Conservation (phyloP, 2,888 invertebrate species). For the Caenorhabditis macrosperma region DNA sequence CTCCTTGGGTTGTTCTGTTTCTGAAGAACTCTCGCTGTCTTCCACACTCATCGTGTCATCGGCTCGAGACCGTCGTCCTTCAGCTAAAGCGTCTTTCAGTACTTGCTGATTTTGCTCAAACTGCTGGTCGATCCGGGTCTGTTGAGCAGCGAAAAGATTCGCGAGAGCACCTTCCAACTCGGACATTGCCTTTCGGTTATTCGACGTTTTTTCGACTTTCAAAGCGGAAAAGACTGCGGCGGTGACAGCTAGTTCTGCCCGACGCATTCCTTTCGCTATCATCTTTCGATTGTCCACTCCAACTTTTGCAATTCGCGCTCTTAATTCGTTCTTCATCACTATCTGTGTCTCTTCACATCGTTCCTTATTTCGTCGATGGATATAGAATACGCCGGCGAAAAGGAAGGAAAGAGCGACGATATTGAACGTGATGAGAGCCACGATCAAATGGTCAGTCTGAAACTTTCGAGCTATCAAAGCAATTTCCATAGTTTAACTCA, state of each 20-base stretch:
- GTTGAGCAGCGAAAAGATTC: constrained; percentile 53
- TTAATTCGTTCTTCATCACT: constrained; percentile 24
- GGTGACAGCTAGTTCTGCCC: constrained; percentile 55
- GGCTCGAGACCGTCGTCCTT: constrained; percentile 15
- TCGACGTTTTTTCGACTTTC: constrained; percentile 45
- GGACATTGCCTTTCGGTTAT: constrained; percentile 30
- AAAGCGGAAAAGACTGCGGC: constrained; percentile 47
- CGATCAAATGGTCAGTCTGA: constrained; percentile 58
- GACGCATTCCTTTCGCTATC: constrained; percentile 51
- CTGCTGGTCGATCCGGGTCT: constrained; percentile 46
- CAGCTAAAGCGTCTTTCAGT: constrained; percentile 31
- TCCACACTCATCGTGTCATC: constrained; percentile 54
- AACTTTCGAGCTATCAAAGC: neutral
- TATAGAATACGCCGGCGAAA: constrained; percentile 39
- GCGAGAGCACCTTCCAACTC: constrained; percentile 45
- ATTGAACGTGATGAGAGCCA: constrained; percentile 47
- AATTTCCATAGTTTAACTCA: constrained; percentile 6
- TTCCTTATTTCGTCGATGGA: constrained; percentile 42
- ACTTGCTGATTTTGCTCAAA: constrained; percentile 47
- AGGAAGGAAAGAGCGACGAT: constrained; percentile 17
- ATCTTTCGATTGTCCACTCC: constrained; percentile 34
- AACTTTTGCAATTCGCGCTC: constrained; percentile 30
- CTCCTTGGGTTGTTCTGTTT: constrained; percentile 47
- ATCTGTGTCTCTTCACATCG: constrained; percentile 28
- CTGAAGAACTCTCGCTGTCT: constrained; percentile 57